Evolutionary conservation across 2,888 invertebrate genomes (phyloP).

Genomic region (Polyploca ridens): DNA sequence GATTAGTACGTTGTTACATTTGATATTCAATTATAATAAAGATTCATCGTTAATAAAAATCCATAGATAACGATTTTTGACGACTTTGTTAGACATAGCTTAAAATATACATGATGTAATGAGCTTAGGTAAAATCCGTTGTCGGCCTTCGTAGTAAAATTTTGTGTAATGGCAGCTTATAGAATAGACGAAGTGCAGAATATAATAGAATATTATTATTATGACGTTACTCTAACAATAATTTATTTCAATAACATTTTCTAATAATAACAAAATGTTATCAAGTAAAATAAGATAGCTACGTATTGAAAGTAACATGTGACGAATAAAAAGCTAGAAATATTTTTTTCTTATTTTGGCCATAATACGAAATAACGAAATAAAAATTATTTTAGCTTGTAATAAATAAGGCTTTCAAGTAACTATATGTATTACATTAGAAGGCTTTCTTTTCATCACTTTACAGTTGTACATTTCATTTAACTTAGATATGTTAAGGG

Average conservation of each 20-base stretch:
- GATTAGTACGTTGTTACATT: neutral
- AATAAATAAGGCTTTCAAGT: neutral
- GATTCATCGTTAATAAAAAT: too few species aligned
- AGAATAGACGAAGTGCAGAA: neutral
- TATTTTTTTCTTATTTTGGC: neutral
- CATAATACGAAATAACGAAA: conserved; percentile 19
- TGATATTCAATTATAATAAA: too few species aligned
- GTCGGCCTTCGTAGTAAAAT: neutral
- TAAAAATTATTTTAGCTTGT: neutral
- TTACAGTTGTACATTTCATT: neutral
- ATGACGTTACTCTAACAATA: neutral
- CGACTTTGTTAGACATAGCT: too few species aligned
- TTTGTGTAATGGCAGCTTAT: neutral
- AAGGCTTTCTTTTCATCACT: neutral
- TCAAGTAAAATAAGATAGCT: too few species aligned
- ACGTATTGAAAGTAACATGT: neutral
- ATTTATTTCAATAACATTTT: neutral
- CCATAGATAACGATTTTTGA: too few species aligned
- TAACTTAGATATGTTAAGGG: neutral
- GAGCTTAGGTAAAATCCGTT: neutral
- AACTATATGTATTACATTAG: neutral
- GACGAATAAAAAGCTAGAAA: neutral
- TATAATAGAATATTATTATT: neutral
- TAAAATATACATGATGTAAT: too few species aligned
- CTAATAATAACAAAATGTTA: neutral